These are phyloP conservation scores for Platysternon megacephalum DNA, from an alignment of 2,113 vertebrate species.

Conservation along the genomic window DNA sequence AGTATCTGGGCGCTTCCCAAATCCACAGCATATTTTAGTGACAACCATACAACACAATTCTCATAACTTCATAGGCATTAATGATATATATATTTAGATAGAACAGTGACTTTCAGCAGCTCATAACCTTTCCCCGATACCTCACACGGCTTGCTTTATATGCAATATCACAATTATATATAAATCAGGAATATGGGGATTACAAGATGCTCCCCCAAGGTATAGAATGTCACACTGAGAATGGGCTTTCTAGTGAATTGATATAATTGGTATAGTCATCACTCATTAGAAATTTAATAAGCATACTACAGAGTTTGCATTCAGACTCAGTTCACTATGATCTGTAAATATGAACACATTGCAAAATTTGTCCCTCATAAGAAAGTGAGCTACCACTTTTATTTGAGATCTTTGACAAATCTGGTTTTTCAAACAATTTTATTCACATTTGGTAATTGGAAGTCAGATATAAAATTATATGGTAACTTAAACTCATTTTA, in stretches of 20 bases:
- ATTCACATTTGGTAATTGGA: not conserved
- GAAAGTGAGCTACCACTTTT: not conserved
- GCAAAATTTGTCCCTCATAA: not conserved
- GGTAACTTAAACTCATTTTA: not conserved
- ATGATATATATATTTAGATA: too few species aligned
- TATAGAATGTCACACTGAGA: not conserved
- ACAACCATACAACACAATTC: too few species aligned
- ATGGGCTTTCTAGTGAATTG: conserved; percentile 10
- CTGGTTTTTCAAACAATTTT: not conserved
- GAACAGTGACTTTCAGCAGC: too few species aligned
- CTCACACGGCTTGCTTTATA: too few species aligned
- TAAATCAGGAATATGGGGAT: too few species aligned
- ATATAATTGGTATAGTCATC: conserved; percentile 2
- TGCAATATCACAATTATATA: too few species aligned
- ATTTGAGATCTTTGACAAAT: not conserved
- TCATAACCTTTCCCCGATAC: too few species aligned
- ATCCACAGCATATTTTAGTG: too few species aligned
- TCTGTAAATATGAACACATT: not conserved
- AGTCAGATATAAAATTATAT: not conserved
- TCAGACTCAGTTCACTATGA: not conserved
- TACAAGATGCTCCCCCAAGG: too few species aligned
- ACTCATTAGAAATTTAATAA: conserved; percentile 11
- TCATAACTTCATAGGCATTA: too few species aligned
- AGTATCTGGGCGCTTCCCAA: too few species aligned
- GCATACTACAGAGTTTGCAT: not conserved